Evolutionary conservation across 1,140 invertebrate species (phyloP).

Genomic region (Lepidurus couesii): DNA sequence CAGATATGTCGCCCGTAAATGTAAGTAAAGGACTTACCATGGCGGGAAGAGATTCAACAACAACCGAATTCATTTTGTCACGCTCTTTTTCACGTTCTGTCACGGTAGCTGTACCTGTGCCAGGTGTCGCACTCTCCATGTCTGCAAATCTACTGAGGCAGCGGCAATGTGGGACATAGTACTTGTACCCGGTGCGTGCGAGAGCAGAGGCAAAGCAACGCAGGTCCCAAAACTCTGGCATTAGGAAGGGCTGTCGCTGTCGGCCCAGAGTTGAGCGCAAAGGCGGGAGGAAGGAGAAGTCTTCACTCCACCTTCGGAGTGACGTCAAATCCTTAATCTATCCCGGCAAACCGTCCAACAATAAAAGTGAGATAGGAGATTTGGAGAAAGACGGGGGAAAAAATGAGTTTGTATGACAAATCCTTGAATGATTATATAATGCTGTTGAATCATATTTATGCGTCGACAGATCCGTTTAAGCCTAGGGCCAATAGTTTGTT

Average conservation of each 20-base stretch:
- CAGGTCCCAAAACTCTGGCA: background rate
- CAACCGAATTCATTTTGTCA: background rate
- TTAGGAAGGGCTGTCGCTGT: constrained; percentile 7
- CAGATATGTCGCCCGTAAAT: background rate
- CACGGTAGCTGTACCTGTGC: background rate
- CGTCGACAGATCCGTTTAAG: constrained; percentile 3
- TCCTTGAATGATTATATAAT: background rate
- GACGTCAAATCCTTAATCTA: constrained; percentile 19
- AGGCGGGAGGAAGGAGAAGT: background rate
- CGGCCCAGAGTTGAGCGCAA: constrained; percentile 6
- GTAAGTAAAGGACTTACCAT: constrained; percentile 7
- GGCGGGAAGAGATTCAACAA: constrained; percentile 13
- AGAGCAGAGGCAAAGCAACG: constrained; percentile 13
- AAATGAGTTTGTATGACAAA: background rate
- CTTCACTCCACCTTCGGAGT: constrained; percentile 11
- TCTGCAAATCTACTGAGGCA: constrained; percentile 1
- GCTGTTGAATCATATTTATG: background rate
- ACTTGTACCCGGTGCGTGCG: constrained; percentile 17
- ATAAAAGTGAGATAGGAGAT: background rate
- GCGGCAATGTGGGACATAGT: constrained; percentile 15
- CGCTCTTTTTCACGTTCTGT: constrained; percentile 18
- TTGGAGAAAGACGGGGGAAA: background rate
- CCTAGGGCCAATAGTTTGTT: background rate
- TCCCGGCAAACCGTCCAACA: constrained; percentile 1
- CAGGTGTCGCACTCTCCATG: constrained; percentile 20